Conservation (phyloP, 2,797 vertebrate species). For the Syndactyla subalaris region DNA sequence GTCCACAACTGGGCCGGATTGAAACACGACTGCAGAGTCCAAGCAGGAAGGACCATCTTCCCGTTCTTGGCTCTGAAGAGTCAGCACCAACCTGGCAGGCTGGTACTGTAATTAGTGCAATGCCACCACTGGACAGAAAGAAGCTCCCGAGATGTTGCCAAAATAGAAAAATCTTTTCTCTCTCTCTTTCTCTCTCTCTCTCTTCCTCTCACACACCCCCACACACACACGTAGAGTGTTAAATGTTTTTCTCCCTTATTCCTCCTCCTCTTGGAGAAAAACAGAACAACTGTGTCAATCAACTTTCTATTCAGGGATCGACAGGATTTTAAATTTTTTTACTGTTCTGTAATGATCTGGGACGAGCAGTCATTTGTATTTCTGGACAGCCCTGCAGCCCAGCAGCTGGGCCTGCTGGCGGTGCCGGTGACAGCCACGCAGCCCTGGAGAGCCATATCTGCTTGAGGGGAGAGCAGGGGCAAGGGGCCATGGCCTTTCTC, state of each 20-base stretch:
- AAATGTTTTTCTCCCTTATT: constrained; percentile 61
- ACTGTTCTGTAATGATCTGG: constrained; percentile 62
- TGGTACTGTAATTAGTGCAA: constrained; percentile 74
- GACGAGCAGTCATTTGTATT: constrained; percentile 65
- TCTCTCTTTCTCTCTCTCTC: not conserved
- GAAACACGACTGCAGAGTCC: constrained; percentile 61
- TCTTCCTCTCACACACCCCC: not conserved
- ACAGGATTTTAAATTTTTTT: constrained; percentile 81
- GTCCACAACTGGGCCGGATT: constrained; percentile 95
- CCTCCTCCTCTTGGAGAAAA: constrained; percentile 67
- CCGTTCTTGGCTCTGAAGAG: constrained; percentile 46
- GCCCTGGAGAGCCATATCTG: not conserved
- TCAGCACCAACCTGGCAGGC: constrained; percentile 62
- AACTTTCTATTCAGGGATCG: constrained; percentile 83
- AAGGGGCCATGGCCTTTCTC: not conserved
- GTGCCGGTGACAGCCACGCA: not conserved
- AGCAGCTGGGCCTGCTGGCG: constrained; percentile 36
- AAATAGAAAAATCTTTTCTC: constrained; percentile 66
- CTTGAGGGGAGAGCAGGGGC: constrained; percentile 31
- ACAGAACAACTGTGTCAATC: constrained; percentile 73
- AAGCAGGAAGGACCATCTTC: constrained; percentile 68
- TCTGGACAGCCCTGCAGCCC: constrained; percentile 41
- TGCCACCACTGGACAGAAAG: constrained; percentile 66
- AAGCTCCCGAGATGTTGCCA: constrained; percentile 77
- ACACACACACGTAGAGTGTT: not conserved